Evolutionary conservation across 1,140 invertebrate species (phyloP).

Genomic region (Rhyacophila brunnea): DNA sequence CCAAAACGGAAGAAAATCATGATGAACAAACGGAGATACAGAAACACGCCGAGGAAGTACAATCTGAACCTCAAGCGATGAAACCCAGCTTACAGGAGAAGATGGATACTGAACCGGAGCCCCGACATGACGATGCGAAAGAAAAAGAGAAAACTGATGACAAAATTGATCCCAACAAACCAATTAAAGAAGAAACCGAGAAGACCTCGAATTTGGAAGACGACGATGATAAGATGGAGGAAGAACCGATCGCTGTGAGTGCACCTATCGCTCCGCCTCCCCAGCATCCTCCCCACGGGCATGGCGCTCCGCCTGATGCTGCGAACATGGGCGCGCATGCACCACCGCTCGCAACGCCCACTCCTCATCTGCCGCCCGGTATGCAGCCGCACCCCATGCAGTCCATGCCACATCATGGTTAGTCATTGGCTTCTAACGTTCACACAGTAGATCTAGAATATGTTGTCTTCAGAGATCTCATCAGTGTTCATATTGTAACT

Average conservation of each 20-base stretch:
- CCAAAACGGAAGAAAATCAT: slow-evolving; percentile 40
- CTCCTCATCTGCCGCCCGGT: slow-evolving; percentile 37
- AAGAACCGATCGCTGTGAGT: slow-evolving; percentile 6
- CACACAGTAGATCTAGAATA: too few species aligned
- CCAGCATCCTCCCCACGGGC: slow-evolving; percentile 38
- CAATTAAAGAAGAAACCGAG: slow-evolving; percentile 8
- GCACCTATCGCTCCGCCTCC: slow-evolving; percentile 22
- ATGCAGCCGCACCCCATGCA: slow-evolving; percentile 43
- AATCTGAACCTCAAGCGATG: neutral
- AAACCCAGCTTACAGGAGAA: too few species aligned
- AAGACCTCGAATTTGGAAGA: neutral
- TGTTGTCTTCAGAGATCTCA: too few species aligned
- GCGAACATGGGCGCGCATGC: slow-evolving; percentile 14
- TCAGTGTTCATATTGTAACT: too few species aligned
- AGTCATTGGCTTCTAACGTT: too few species aligned
- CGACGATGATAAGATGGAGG: slow-evolving; percentile 24
- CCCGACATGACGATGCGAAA: slow-evolving; percentile 1
- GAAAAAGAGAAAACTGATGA: slow-evolving; percentile 7
- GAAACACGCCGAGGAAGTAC: slow-evolving; percentile 3
- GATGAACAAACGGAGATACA: slow-evolving; percentile 15
- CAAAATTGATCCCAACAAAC: slow-evolving; percentile 12
- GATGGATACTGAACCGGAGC: neutral
- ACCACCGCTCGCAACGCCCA: slow-evolving; percentile 38
- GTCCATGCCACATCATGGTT: slow-evolving; percentile 43
- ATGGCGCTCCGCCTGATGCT: slow-evolving; percentile 30